A percentile compares a stretch with the other conserved stretches of the same genome.
These are phyloP conservation scores for Harpagus bidentatus DNA, from an alignment of 2,113 vertebrate species.

Conservation along the genomic window DNA sequence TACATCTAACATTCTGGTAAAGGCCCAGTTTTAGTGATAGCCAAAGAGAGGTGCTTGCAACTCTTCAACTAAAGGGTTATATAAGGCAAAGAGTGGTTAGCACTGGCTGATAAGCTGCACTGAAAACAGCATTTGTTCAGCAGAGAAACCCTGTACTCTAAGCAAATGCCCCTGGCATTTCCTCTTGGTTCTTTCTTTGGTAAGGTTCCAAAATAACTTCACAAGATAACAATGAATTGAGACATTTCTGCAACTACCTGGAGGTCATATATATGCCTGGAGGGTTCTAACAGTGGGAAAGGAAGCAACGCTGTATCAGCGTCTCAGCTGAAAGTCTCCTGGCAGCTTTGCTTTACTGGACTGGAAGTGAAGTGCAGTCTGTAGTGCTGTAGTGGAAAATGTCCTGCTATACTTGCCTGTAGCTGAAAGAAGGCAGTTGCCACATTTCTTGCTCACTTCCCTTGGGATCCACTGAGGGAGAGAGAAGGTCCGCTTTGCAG, in stretches of 20 bases:
- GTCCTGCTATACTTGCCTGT: conserved; percentile 54
- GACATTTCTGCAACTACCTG: neutral
- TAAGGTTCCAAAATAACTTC: neutral
- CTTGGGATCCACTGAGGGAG: conserved; percentile 38
- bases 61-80: neutral
- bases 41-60: neutral
- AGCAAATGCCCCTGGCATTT: neutral
- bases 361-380: neutral
- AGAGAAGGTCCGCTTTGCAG: conserved; percentile 42
- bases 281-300: neutral
- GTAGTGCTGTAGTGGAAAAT: neutral
- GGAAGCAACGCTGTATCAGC: neutral
- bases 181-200: neutral
- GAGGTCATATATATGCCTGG: neutral
- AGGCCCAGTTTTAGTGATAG: neutral
- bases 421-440: conserved; percentile 42
- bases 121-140: neutral
- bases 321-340: neutral
- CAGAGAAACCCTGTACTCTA: neutral
- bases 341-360: neutral
- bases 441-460: conserved; percentile 45
- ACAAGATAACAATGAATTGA: neutral
- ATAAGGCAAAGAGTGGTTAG: neutral
- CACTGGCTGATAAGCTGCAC: neutral
- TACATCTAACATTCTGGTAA: neutral